Conservation (phyloP, 1,140 invertebrate genomes). For the Vanessa atalanta region DNA sequence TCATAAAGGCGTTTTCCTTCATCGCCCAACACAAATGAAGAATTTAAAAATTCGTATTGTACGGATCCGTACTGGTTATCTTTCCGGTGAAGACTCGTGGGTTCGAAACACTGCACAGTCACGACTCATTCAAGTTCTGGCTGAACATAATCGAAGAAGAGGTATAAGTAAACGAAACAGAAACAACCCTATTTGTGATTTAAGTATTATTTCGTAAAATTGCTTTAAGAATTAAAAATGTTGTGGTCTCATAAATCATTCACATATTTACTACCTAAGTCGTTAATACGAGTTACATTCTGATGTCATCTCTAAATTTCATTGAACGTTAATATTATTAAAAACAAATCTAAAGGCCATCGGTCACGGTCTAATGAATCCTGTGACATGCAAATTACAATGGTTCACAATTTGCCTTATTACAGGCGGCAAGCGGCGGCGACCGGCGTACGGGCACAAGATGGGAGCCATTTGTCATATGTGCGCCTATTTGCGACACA, state of each 20-base stretch:
- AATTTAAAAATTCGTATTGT: no score
- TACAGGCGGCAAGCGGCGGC: constrained; percentile 44
- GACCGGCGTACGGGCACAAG: constrained; percentile 43
- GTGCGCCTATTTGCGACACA: constrained; percentile 69
- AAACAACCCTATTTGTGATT: no score
- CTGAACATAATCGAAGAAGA: no score
- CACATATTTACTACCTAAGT: not conserved
- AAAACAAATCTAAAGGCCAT: constrained; percentile 26
- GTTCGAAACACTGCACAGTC: no score
- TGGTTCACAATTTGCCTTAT: constrained; percentile 61
- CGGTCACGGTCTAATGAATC: constrained; percentile 29
- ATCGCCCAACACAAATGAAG: no score
- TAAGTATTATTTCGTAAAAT: no score
- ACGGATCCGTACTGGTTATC: no score
- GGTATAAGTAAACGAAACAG: no score
- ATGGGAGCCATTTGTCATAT: constrained; percentile 70
- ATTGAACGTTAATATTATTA: constrained; percentile 20
- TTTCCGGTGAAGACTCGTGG: no score
- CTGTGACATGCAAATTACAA: constrained; percentile 65
- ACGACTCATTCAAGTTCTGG: no score
- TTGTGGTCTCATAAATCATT: not conserved
- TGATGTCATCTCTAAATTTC: constrained; percentile 2
- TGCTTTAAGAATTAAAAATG: not conserved
- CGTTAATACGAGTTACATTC: not conserved
- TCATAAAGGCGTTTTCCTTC: no score